phyloP scores from a whole-genome alignment of 2,797 vertebrate species.

The Taenioides sp. region DNA sequence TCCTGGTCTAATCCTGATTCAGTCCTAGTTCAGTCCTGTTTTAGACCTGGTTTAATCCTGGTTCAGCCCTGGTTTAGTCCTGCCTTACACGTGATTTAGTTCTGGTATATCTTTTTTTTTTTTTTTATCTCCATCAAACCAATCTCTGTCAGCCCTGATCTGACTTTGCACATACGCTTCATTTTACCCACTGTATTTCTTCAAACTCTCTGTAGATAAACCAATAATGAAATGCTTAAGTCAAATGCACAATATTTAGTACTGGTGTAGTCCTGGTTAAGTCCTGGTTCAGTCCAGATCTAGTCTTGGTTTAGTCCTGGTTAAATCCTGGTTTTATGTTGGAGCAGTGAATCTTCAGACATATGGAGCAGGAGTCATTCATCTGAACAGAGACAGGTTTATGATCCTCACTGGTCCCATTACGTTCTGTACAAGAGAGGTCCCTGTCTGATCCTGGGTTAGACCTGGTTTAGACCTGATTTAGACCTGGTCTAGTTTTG shows the following conservation, averaged over 20 bases:
- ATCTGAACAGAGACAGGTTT: conserved; percentile 5
- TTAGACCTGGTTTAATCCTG: not conserved
- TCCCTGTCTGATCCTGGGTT: not conserved
- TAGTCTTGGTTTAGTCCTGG: not conserved
- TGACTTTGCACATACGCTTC: too few species aligned
- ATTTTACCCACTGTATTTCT: too few species aligned
- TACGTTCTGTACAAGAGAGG: not conserved
- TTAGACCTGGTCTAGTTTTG: not conserved
- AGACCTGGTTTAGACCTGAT: not conserved
- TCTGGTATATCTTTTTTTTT: not conserved
- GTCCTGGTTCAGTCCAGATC: not conserved
- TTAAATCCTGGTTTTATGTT: not conserved
- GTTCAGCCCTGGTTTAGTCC: not conserved
- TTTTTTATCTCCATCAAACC: too few species aligned
- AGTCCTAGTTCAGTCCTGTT: not conserved
- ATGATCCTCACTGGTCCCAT: conserved; percentile 7
- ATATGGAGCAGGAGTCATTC: conserved; percentile 1
- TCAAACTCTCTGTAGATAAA: too few species aligned
- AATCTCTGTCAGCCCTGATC: too few species aligned
- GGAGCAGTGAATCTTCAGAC: not conserved
- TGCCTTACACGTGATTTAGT: too few species aligned
- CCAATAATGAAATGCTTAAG: not conserved
- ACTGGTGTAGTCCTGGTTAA: not conserved
- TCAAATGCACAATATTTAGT: not conserved
- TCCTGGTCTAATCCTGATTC: not conserved